Conservation (phyloP, 2,888 invertebrate species). For the Thecophora atra region DNA sequence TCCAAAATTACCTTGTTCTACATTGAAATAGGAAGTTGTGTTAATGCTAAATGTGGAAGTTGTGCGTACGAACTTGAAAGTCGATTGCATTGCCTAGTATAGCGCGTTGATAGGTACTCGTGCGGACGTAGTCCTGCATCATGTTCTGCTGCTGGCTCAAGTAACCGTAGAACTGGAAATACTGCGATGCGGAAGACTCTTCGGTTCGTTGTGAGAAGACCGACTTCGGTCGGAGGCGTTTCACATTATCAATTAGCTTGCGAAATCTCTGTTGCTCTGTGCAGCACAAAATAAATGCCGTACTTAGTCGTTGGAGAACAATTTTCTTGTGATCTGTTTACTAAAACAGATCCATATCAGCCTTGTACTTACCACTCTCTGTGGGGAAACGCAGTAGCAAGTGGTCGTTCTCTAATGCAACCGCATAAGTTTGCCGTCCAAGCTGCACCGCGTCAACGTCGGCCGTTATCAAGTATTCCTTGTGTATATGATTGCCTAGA, state of each 20-base stretch:
- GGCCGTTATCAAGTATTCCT: constrained; percentile 62
- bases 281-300: not conserved
- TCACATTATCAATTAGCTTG: constrained; percentile 64
- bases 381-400: constrained; percentile 60
- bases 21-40: constrained; percentile 67
- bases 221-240: constrained; percentile 70
- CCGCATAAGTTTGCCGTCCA: constrained; percentile 59
- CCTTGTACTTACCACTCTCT: constrained; percentile 53
- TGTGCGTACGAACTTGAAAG: constrained; percentile 70
- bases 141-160: constrained; percentile 99
- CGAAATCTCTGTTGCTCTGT: constrained; percentile 63
- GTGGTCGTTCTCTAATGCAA: constrained; percentile 63
- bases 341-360: too few relatives aligned
- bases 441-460: constrained; percentile 63
- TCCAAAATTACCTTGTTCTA: constrained; percentile 92
- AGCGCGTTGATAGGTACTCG: constrained; percentile 97
- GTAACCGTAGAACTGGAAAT: constrained; percentile 99
- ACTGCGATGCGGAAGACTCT: constrained; percentile 97
- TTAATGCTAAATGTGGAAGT: not conserved
- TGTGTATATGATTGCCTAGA: constrained; percentile 56
- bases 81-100: constrained; percentile 93
- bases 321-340: too few relatives aligned
- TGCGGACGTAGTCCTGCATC: constrained; percentile 99
- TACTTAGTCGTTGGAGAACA: not conserved
- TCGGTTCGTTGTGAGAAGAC: constrained; percentile 96